Evolutionary conservation across 2,888 invertebrate species (phyloP).

Genomic region (Drosophila putrida): DNA sequence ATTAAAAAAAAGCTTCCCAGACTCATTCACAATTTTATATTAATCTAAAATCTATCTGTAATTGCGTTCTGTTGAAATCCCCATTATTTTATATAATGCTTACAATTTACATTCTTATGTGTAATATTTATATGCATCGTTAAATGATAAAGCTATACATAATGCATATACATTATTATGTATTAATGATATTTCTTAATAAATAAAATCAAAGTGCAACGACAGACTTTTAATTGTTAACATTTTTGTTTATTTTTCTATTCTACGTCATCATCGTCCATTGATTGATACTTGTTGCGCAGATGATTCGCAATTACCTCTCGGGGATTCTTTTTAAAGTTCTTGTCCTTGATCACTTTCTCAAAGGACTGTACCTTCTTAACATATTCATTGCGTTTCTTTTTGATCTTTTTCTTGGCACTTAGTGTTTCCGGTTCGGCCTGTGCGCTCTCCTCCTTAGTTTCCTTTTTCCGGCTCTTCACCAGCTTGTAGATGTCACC

Average conservation of each 20-base stretch:
- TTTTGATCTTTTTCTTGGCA: constrained; percentile 76
- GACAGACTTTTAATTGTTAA: constrained; percentile 14
- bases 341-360: constrained; percentile 78
- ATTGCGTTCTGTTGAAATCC: constrained; percentile 52
- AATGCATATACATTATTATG: constrained; percentile 57
- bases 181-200: constrained; percentile 81
- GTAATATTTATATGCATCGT: constrained; percentile 72
- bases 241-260: constrained; percentile 17
- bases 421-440: constrained; percentile 56
- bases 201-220: constrained; percentile 63
- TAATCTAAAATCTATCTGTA: constrained; percentile 22
- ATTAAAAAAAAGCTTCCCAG: constrained; percentile 4
- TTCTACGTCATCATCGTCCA: constrained; percentile 51
- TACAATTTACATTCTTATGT: constrained; percentile 67
- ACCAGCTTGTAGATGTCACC: constrained; percentile 79
- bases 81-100: constrained; percentile 52
- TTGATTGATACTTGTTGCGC: constrained; percentile 78
- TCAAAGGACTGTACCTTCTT: constrained; percentile 76
- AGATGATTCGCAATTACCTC: constrained; percentile 80
- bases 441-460: constrained; percentile 44
- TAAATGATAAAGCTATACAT: constrained; percentile 68
- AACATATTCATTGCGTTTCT: constrained; percentile 74
- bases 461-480: constrained; percentile 61
- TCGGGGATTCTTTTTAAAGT: constrained; percentile 82
- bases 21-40: constrained; percentile 34